A percentile compares a stretch with the other conserved stretches of the same genome.
Conservation (phyloP, 2,113 vertebrate species). For the Datnioides undecimradiatus region DNA sequence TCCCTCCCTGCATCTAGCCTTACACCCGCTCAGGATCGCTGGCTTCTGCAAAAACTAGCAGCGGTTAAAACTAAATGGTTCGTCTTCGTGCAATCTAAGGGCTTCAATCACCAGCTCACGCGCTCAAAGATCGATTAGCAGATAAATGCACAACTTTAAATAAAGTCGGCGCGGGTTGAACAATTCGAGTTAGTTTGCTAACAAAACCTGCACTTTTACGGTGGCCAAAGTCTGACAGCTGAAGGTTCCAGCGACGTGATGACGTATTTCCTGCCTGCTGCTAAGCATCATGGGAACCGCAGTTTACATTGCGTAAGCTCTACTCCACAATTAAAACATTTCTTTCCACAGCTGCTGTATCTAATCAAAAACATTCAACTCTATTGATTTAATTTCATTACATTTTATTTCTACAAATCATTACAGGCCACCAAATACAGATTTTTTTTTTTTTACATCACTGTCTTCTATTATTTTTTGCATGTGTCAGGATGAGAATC, state of each 20-base stretch:
- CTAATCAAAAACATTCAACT: not conserved
- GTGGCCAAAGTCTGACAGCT: conserved; percentile 90
- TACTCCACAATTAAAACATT: too few relatives aligned
- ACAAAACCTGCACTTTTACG: conserved; percentile 79
- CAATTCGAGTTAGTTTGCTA: conserved; percentile 75
- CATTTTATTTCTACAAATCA: not conserved
- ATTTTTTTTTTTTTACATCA: not conserved
- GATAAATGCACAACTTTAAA: conserved; percentile 87
- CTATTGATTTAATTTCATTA: not conserved
- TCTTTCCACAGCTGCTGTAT: too few relatives aligned
- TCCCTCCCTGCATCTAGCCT: conserved; percentile 82
- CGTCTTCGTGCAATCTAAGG: conserved; percentile 84
- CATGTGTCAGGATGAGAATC: conserved; percentile 15
- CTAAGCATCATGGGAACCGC: conserved; percentile 84
- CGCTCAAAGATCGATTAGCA: conserved; percentile 57
- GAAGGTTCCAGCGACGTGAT: conserved; percentile 86
- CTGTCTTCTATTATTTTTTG: conserved; percentile 24
- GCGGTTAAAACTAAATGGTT: conserved; percentile 84
- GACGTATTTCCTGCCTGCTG: conserved; percentile 83
- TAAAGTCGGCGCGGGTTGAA: conserved; percentile 72
- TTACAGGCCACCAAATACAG: too few relatives aligned
- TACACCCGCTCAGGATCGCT: conserved; percentile 82
- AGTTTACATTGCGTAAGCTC: conserved; percentile 72
- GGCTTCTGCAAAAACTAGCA: conserved; percentile 87
- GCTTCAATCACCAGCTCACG: conserved; percentile 70